Evolutionary conservation across 2,797 vertebrate species (phyloP), one percentile per base, ranked within the genome.

Genomic region (Strix occidentalis): DNA sequence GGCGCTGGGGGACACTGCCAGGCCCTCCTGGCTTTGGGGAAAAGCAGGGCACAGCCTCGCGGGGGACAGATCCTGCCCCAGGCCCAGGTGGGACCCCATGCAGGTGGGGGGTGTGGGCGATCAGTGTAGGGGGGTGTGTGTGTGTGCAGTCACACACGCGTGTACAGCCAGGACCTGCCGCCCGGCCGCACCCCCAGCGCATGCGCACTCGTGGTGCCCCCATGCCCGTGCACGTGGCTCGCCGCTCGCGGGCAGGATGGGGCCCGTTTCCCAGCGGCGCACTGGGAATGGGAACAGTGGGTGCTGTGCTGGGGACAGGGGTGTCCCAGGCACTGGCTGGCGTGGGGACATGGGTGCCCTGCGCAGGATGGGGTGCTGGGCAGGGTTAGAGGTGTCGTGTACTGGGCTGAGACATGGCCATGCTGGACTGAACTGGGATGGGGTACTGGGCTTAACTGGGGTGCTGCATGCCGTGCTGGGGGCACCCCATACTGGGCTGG

Each of bases 131-230:
- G 19, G 33, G 8, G 13, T 23, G 29, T 24, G 28, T 50, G 25
- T 3, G 1, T 37, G 14, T 21, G 71, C 39, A 9, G 16, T n/a
- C 21, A 4, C 64, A 61, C 77, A 61, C 5, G 1, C 0, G 4
- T 48, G 77, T 60, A 45, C 65, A 1, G n/a, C 61, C 74, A 7
- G 68, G 43, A 14, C 43, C 61, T 14, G 26, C 57, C 24, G 57
- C 66, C 57, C 31, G 7, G 80, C 84, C 3, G 0, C 29, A 19
- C 9, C 37, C 17, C 15, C 0, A 0, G 9, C 5, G 0, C 28
- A 65, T 29, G 54, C 4, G 7, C 76, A 41, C 2, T 0, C 2
- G 13, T 56, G 50, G 66, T 25, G 41, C 68, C 13, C 63, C 70
- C 2, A 0, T 48, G 88, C 48, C 61, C 39, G 2, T 0, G 0